A percentile compares a stretch with the other conserved stretches of the same genome.
Evolutionary conservation across 2,113 vertebrate species (phyloP).

Genomic region (Platichthys stellatus): DNA sequence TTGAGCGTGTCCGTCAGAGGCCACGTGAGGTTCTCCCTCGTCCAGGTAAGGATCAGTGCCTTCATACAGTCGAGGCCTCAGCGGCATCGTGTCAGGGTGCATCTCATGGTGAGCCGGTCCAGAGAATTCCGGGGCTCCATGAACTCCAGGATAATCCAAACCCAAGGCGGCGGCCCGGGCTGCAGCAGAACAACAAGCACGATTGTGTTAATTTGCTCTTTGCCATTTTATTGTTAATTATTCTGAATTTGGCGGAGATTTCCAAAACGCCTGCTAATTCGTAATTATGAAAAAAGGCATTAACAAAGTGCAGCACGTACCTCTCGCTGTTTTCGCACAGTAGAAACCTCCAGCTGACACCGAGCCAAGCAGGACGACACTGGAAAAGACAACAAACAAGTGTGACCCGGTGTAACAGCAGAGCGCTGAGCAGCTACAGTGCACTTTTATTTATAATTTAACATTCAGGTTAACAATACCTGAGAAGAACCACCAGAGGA

Average conservation of each 20-base stretch:
- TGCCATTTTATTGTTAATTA: background rate
- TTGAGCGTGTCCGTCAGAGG: background rate
- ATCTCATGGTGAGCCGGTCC: conserved; percentile 4
- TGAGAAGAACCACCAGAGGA: conserved; percentile 39
- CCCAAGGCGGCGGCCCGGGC: conserved; percentile 64
- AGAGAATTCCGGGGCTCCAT: conserved; percentile 43
- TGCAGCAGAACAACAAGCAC: conserved; percentile 16
- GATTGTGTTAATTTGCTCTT: background rate
- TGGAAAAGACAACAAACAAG: conserved; percentile 31
- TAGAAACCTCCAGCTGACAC: conserved; percentile 70
- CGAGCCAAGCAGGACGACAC: conserved; percentile 36
- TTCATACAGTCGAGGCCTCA: background rate
- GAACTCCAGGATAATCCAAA: conserved; percentile 55
- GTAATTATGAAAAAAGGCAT: conserved; percentile 16
- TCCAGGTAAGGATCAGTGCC: background rate
- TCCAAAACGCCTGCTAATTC: conserved; percentile 33
- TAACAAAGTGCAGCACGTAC: conserved; percentile 42
- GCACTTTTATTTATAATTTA: background rate
- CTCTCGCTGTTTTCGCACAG: conserved; percentile 70
- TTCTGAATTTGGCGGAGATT: background rate
- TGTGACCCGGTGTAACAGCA: conserved; percentile 23
- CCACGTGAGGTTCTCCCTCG: background rate
- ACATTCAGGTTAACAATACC: conserved; percentile 40
- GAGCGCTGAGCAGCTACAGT: background rate
- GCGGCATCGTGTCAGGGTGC: background rate